These are phyloP conservation scores for Cynaeus angustus DNA, from an alignment of 2,888 invertebrate genomes.

Conservation along the genomic window DNA sequence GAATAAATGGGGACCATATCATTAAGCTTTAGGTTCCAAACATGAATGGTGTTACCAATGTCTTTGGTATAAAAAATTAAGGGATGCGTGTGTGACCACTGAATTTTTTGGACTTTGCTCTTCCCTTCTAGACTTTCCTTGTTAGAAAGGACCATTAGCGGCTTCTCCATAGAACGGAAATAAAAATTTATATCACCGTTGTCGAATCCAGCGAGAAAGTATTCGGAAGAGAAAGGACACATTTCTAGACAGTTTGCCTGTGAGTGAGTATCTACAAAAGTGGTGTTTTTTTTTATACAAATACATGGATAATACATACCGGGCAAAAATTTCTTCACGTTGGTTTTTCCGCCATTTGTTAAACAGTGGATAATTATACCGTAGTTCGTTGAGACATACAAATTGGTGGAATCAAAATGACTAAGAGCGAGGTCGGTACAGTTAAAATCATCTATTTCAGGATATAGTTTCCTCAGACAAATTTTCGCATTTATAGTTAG, in stretches of 20 bases:
- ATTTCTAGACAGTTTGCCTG: conserved; percentile 71
- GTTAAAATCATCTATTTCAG: conserved; percentile 63
- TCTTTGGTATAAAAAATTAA: conserved; percentile 73
- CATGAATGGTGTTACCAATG: conserved; percentile 70
- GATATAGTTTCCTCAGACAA: conserved; percentile 62
- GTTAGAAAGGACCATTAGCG: conserved; percentile 68
- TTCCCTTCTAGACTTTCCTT: conserved; percentile 63
- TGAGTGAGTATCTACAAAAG: conserved; percentile 62
- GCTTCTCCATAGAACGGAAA: conserved; percentile 68
- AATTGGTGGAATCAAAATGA: conserved; percentile 68
- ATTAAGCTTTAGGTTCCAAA: conserved; percentile 74
- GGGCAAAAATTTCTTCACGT: conserved; percentile 63
- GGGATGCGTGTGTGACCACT: conserved; percentile 74
- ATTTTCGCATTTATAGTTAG: conserved; percentile 71
- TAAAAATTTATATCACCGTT: conserved; percentile 74
- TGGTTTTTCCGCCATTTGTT: conserved; percentile 63
- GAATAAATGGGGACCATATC: conserved; percentile 72
- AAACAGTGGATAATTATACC: conserved; percentile 71
- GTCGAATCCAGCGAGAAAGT: conserved; percentile 73
- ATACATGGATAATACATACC: conserved; percentile 51
- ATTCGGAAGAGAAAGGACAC: conserved; percentile 72
- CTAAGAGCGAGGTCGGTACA: conserved; percentile 72
- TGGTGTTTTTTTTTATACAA: conserved; percentile 17
- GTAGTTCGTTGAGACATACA: conserved; percentile 72
- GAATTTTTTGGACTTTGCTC: conserved; percentile 69